Percentiles rank a stretch among this genome's conserved stretches.
Conservation (phyloP, 2,797 vertebrate genomes). For the Glyptemys insculpta region DNA sequence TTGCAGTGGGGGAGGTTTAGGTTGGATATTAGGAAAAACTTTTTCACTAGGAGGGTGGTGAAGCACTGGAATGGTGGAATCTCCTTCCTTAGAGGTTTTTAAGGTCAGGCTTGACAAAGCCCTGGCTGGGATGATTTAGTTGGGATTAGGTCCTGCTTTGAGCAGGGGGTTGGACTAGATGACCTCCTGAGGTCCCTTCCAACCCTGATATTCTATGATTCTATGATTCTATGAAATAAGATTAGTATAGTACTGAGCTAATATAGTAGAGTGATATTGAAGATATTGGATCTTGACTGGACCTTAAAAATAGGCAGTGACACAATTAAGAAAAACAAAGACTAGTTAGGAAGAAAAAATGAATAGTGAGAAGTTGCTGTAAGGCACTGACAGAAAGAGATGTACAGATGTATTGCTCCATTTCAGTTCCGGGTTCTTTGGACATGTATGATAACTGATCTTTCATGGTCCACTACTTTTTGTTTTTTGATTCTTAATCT, state of each 20-base stretch:
- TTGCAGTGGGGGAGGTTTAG: no score
- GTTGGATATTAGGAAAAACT: no score
- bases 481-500: not conserved
- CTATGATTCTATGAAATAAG: not conserved
- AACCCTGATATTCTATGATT: no score
- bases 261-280: not conserved
- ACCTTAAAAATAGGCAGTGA: not conserved
- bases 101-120: no score
- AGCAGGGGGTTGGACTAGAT: no score
- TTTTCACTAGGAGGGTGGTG: no score
- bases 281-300: not conserved
- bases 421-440: not conserved
- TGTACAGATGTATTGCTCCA: not conserved
- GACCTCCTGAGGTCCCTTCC: no score
- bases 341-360: not conserved
- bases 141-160: no score
- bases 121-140: no score
- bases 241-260: not conserved
- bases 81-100: no score
- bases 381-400: not conserved
- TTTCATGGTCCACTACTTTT: fast-evolving
- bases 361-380: not conserved
- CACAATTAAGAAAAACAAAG: not conserved
- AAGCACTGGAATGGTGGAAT: no score
- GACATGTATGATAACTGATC: not conserved